phyloP scores from a whole-genome alignment of 2,797 vertebrate genomes.

The Perodicticus potto region DNA sequence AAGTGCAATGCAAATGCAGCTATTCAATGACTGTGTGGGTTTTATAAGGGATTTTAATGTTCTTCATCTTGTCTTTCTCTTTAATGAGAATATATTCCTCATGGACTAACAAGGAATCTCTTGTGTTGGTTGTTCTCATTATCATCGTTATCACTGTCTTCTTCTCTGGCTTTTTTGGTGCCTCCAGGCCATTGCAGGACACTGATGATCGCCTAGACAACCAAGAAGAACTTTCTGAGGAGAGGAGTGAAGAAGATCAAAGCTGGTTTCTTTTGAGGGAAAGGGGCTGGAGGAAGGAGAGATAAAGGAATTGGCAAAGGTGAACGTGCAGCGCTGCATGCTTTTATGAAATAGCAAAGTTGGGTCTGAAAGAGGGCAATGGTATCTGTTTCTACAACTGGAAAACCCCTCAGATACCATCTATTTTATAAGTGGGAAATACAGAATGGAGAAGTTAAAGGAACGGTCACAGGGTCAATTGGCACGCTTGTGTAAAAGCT shows the following conservation, averaged over 20 bases:
- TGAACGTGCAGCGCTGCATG: background rate
- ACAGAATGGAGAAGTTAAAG: background rate
- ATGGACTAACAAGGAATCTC: background rate
- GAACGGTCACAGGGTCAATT: background rate
- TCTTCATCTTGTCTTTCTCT: background rate
- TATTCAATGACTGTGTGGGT: background rate
- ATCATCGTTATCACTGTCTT: background rate
- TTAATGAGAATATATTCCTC: background rate
- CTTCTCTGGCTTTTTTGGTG: background rate
- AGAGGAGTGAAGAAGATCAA: background rate
- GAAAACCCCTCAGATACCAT: background rate
- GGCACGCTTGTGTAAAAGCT: background rate
- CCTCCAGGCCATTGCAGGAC: background rate
- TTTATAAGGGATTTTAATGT: background rate
- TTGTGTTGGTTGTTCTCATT: background rate
- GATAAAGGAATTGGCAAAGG: background rate
- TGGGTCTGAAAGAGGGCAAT: background rate
- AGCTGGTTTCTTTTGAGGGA: background rate
- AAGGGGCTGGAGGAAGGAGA: background rate
- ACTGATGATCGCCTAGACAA: background rate
- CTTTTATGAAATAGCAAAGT: background rate
- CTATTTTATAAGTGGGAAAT: background rate
- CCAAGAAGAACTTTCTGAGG: background rate
- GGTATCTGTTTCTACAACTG: background rate
- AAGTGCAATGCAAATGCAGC: background rate